Conservation (phyloP, 2,797 vertebrate species). For the Sciurus carolinensis region DNA sequence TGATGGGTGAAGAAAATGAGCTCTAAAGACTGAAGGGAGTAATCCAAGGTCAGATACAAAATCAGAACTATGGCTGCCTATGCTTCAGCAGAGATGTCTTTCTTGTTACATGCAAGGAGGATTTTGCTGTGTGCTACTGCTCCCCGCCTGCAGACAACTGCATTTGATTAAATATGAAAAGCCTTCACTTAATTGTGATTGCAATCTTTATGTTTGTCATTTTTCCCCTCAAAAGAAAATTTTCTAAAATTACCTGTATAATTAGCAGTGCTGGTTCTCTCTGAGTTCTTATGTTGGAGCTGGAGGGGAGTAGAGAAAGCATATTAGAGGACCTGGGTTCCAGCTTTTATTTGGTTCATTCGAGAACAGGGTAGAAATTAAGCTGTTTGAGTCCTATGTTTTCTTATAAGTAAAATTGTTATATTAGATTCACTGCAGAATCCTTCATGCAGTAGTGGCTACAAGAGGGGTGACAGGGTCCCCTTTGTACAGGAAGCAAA, state of each 20-base stretch:
- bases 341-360: not conserved
- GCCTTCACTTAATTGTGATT: not conserved
- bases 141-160: not conserved
- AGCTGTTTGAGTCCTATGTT: not conserved
- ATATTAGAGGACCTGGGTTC: not conserved
- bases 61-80: not conserved
- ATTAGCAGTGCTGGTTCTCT: not conserved
- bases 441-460: not conserved
- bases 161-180: not conserved
- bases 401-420: not conserved
- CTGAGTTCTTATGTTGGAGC: not conserved
- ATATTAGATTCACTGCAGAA: not conserved
- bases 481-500: not conserved
- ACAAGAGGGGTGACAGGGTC: too few species aligned
- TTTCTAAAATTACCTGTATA: constrained; percentile 28
- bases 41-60: not conserved
- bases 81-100: not conserved
- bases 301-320: not conserved
- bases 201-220: not conserved
- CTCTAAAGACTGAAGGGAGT: not conserved
- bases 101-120: not conserved
- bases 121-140: not conserved
- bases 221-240: constrained; percentile 9
- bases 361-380: not conserved
- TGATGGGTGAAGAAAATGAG: not conserved